Evolutionary conservation across 2,113 vertebrate genomes (phyloP), one percentile per base, ranked within the genome.

Genomic region (Oreochromis niloticus): DNA sequence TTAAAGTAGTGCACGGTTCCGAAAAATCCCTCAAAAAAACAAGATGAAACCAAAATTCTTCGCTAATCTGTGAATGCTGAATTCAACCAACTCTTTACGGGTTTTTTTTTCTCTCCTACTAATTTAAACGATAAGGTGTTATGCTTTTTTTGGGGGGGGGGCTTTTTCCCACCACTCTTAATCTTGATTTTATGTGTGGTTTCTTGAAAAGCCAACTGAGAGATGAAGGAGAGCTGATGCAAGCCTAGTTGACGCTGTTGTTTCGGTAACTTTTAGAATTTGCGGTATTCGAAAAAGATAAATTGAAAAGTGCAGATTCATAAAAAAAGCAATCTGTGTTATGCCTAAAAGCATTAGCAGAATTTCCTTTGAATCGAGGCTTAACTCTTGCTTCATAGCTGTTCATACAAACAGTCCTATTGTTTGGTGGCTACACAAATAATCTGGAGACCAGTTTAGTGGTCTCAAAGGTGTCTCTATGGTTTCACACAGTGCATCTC

Each of bases 381-480:
- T 41, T 54, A 46, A 57, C 61, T 46, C 10, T 78, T 11, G 6
- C 36, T 82, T 84, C 50, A 30, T 41, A 24, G 55, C 7, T 48
- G 12, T 63, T 57, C 27, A 32, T 57, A 68, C 52, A 71, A 6
- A 57, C 4, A n/a, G 55, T 19, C 17, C 30, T 83, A n/a, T 80
- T 84, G 46, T 36, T 68, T 71, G 43, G 27, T 78, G 48, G 30
- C 27, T 32, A 24, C 34, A 82, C 27, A 61, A n/a, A 56, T 22
- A 59, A 61, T 81, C 14, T 61, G 22, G 50, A 61, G 84, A 56
- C 61, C 50, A 80, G 59, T 87, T 71, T 81, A 85, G 80, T 90
- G 85, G 71, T 81, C 85, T 89, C 71, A 90, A 54, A 92, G 61
- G 81, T 90, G 89, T 88, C 87, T 88, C 85, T 91, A 87, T 91